These are phyloP conservation scores for Aptenodytes forsteri DNA, from an alignment of 2,113 vertebrate genomes.

Conservation along the genomic window DNA sequence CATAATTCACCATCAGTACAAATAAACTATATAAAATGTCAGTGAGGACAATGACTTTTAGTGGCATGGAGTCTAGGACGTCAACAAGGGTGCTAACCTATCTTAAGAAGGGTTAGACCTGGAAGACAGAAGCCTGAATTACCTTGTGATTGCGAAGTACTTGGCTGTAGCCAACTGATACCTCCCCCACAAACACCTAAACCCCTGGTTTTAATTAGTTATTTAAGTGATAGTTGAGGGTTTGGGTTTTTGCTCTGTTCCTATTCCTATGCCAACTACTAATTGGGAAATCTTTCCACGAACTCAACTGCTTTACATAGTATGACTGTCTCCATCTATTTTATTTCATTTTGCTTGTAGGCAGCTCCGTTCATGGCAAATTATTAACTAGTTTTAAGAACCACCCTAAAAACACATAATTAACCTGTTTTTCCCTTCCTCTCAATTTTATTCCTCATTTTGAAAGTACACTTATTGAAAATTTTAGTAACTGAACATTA, in stretches of 20 bases:
- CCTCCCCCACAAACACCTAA: neutral
- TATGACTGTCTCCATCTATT: neutral
- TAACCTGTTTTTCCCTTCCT: neutral
- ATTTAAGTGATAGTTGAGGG: neutral
- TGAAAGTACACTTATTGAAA: neutral
- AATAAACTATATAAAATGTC: neutral
- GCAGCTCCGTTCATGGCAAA: neutral
- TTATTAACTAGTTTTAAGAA: neutral
- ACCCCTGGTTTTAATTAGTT: neutral
- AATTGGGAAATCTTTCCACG: neutral
- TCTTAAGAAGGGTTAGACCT: neutral
- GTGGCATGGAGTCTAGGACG: neutral
- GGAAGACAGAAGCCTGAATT: neutral
- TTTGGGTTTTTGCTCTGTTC: neutral
- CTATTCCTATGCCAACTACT: neutral
- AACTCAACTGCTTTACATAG: neutral
- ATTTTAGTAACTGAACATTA: neutral
- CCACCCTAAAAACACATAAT: neutral
- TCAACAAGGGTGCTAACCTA: neutral
- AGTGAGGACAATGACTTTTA: neutral
- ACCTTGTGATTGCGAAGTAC: neutral
- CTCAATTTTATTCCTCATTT: neutral
- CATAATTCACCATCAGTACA: neutral
- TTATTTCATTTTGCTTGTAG: neutral
- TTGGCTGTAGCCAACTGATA: neutral